Percentiles rank a stretch among this genome's conserved stretches.
These are phyloP conservation scores for Periparus ater DNA, from an alignment of 2,797 vertebrate genomes.

Conservation along the genomic window DNA sequence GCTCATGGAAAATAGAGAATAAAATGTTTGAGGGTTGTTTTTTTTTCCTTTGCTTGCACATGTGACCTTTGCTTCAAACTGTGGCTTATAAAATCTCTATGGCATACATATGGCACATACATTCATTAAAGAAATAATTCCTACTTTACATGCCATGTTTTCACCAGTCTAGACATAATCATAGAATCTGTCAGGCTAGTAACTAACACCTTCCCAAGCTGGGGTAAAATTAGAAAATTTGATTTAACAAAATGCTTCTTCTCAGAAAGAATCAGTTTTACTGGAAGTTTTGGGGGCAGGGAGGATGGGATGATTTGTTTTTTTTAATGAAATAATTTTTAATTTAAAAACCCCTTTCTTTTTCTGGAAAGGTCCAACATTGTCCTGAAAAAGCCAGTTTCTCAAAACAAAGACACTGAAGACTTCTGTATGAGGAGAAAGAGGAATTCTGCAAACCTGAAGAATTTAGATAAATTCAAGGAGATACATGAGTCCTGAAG, in stretches of 20 bases:
- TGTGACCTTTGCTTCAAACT: background rate
- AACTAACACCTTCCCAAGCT: background rate
- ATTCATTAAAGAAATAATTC: background rate
- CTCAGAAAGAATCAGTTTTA: background rate
- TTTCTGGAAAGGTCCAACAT: background rate
- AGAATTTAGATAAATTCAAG: background rate
- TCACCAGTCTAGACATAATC: background rate
- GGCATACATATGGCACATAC: background rate
- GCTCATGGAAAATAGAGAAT: background rate
- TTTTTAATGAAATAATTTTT: background rate
- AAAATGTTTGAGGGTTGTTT: background rate
- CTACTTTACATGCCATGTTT: background rate
- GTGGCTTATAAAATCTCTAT: background rate
- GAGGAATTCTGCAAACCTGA: background rate
- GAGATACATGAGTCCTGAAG: background rate
- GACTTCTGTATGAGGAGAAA: background rate
- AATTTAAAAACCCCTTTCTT: background rate
- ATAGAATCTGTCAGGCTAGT: background rate
- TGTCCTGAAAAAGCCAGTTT: background rate
- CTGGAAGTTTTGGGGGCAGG: rapidly evolving
- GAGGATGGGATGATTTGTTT: too few relatives aligned
- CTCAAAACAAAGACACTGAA: background rate
- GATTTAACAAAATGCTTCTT: background rate
- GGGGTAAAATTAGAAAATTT: background rate
- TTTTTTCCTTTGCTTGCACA: background rate